Evolutionary conservation across 2,113 vertebrate species (phyloP).

Genomic region (Cairina moschata): DNA sequence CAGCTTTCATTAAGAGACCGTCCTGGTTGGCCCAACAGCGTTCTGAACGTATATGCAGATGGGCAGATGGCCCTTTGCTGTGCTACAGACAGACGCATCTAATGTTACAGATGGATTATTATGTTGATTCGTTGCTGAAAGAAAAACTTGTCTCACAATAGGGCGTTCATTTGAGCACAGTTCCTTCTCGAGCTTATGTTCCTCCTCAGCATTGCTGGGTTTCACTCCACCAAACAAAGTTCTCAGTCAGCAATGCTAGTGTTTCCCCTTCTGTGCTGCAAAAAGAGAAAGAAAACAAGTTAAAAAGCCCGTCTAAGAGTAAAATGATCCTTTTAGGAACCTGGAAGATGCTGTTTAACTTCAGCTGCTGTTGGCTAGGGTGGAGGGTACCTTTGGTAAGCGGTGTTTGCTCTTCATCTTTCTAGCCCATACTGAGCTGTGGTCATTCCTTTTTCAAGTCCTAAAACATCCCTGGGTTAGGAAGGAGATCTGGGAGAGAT

Average conservation of each 20-base stretch:
- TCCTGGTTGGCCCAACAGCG: slow-evolving; percentile 3
- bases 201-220: not conserved
- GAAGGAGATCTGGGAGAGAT: not conserved
- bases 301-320: not conserved
- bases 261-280: slow-evolving; percentile 10
- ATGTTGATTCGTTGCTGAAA: slow-evolving; percentile 52
- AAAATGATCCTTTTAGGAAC: not conserved
- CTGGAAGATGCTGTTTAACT: not conserved
- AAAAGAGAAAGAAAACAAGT: not conserved
- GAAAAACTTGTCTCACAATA: slow-evolving; percentile 61
- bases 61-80: slow-evolving; percentile 71
- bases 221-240: slow-evolving; percentile 3
- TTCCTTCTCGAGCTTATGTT: slow-evolving; percentile 28
- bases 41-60: slow-evolving; percentile 61
- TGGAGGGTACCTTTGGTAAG: not conserved
- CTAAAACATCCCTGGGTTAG: not conserved
- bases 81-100: slow-evolving; percentile 36
- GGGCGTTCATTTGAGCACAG: not conserved
- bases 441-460: not conserved
- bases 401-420: not conserved
- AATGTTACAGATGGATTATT: slow-evolving; percentile 71
- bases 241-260: not conserved
- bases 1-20: slow-evolving; percentile 54
- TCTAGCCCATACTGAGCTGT: not conserved
- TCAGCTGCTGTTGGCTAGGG: not conserved